Evolutionary conservation across 2,888 invertebrate genomes (phyloP).

Genomic region (Drosophila bunnanda): DNA sequence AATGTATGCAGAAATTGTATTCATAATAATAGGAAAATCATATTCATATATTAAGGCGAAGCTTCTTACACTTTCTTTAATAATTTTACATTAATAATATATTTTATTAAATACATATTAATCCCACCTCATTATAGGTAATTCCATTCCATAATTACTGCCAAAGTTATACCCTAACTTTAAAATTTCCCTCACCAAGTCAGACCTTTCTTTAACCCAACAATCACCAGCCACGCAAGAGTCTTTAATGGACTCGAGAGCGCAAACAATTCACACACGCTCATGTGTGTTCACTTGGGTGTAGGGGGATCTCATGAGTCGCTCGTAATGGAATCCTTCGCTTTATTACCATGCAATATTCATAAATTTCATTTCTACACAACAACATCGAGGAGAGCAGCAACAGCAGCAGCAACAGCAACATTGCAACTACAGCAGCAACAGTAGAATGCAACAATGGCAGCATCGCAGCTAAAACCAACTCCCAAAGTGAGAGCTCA

Average conservation of each 20-base stretch:
- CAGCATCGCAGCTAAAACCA: slow-evolving; percentile 36
- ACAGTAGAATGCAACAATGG: slow-evolving; percentile 42
- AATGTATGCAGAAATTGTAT: background rate
- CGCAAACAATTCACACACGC: slow-evolving; percentile 29
- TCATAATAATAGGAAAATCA: background rate
- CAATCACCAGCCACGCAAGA: background rate
- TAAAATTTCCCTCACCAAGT: background rate
- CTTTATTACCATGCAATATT: slow-evolving; percentile 77
- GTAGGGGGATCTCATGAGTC: slow-evolving; percentile 41
- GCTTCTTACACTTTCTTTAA: background rate
- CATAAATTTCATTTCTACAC: slow-evolving; percentile 74
- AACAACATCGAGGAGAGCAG: slow-evolving; percentile 63
- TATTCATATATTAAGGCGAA: background rate
- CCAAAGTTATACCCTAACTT: too few relatives aligned
- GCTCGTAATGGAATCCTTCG: slow-evolving; percentile 74
- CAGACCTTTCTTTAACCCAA: background rate
- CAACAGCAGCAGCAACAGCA: slow-evolving; percentile 45
- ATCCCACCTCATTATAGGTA: background rate
- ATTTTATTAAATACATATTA: background rate
- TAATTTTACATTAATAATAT: background rate
- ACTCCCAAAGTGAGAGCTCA: slow-evolving; percentile 30
- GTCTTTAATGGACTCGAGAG: slow-evolving; percentile 26
- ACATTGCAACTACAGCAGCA: slow-evolving; percentile 37
- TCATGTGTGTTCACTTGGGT: slow-evolving; percentile 13
- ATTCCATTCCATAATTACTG: background rate